These are phyloP conservation scores for Macropis europaea DNA, from an alignment of 2,888 invertebrate species.

Conservation along the genomic window DNA sequence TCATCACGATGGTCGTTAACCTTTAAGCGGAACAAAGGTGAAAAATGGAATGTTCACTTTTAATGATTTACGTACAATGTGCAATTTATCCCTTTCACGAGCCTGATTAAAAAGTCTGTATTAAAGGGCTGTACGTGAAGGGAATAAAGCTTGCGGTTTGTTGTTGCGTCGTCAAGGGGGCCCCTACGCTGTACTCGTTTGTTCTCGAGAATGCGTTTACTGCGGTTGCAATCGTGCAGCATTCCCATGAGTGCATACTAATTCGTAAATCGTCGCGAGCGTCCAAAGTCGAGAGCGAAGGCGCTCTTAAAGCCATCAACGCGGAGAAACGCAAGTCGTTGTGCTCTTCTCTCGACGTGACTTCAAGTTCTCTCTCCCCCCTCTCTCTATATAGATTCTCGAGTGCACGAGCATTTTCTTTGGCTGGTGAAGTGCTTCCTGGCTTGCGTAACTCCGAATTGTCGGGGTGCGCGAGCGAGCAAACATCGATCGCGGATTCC, in stretches of 20 bases:
- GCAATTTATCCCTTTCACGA: constrained; percentile 3
- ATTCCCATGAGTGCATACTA: constrained; percentile 61
- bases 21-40: too few relatives aligned
- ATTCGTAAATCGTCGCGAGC: constrained; percentile 63
- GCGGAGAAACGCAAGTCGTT: constrained; percentile 61
- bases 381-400: constrained; percentile 44
- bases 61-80: neutral
- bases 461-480: constrained; percentile 17
- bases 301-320: constrained; percentile 63
- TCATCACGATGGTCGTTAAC: too few relatives aligned
- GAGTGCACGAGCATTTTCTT: constrained; percentile 48
- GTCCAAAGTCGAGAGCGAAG: constrained; percentile 39
- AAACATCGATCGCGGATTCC: constrained; percentile 47
- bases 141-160: constrained; percentile 64
- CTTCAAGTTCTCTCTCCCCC: constrained; percentile 54
- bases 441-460: constrained; percentile 34
- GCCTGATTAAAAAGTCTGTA: constrained; percentile 23
- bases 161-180: constrained; percentile 43
- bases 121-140: constrained; percentile 51
- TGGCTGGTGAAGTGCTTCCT: constrained; percentile 17
- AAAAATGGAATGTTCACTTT: too few relatives aligned
- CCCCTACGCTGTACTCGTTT: constrained; percentile 6
- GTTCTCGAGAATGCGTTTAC: constrained; percentile 58
- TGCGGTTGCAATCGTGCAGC: constrained; percentile 49
- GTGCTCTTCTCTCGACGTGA: constrained; percentile 46